Conservation (phyloP, 1,140 invertebrate genomes). For the Micrasema longulum region DNA sequence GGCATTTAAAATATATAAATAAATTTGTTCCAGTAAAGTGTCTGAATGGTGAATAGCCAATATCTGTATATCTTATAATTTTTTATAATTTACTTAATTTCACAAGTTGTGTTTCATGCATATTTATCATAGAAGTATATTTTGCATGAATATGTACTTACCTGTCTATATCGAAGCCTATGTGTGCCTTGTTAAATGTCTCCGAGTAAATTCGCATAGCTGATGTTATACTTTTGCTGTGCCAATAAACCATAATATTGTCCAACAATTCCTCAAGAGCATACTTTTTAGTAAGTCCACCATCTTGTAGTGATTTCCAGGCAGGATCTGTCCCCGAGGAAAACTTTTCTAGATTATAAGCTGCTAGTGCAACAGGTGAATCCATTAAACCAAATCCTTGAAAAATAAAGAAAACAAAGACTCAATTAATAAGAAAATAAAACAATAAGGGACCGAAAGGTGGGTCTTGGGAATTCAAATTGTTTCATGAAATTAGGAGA, state of each 20-base stretch:
- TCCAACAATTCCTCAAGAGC: constrained; percentile 75
- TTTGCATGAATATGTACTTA: constrained; percentile 53
- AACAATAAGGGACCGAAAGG: no score
- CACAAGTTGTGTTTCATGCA: no score
- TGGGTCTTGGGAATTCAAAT: no score
- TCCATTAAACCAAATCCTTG: constrained; percentile 70
- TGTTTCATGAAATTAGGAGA: no score
- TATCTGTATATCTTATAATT: no score
- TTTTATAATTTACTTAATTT: no score
- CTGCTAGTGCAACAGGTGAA: constrained; percentile 76
- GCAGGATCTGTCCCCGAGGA: constrained; percentile 72
- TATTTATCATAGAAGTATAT: no score
- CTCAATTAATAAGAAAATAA: no score
- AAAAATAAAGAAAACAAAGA: no score
- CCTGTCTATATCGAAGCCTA: constrained; percentile 59
- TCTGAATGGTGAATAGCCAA: no score
- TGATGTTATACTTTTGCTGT: constrained; percentile 75
- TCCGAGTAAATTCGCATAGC: constrained; percentile 77
- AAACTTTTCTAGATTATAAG: constrained; percentile 82
- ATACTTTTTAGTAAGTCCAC: constrained; percentile 71
- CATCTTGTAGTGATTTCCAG: constrained; percentile 64
- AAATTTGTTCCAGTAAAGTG: no score
- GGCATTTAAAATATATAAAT: no score
- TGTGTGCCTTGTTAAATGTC: constrained; percentile 58
- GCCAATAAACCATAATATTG: constrained; percentile 84